Evolutionary conservation across 2,113 vertebrate genomes (phyloP).

Genomic region (Anas platyrhynchos): DNA sequence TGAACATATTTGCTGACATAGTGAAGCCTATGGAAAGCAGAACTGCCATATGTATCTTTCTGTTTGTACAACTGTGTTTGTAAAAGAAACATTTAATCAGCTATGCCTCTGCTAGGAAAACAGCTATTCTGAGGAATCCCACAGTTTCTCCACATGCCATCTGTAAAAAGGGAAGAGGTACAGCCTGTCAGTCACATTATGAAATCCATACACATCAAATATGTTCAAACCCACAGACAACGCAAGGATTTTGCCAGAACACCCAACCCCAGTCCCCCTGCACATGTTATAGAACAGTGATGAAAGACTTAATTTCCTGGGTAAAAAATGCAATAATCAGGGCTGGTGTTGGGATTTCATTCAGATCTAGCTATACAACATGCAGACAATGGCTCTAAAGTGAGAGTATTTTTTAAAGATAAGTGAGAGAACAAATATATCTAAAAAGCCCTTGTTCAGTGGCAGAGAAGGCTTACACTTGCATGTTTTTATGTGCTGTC

Average conservation of each 20-base stretch:
- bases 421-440: background rate
- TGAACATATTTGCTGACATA: background rate
- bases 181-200: background rate
- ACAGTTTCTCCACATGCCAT: accelerated
- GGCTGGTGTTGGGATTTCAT: background rate
- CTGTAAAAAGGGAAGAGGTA: background rate
- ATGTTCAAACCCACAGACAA: background rate
- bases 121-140: background rate
- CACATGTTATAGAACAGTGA: background rate
- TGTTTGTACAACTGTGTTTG: background rate
- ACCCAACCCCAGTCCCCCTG: background rate
- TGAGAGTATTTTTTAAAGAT: background rate
- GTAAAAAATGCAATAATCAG: background rate
- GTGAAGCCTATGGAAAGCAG: background rate
- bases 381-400: background rate
- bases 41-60: background rate
- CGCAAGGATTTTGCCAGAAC: background rate
- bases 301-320: background rate
- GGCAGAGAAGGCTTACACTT: background rate
- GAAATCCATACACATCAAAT: background rate
- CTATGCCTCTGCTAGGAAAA: background rate
- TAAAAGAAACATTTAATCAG: background rate
- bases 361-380: background rate
- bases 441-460: background rate
- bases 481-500: background rate